These are phyloP conservation scores for Globodera ellingtonae DNA, from an alignment of 1,140 invertebrate genomes.

Conservation along the genomic window DNA sequence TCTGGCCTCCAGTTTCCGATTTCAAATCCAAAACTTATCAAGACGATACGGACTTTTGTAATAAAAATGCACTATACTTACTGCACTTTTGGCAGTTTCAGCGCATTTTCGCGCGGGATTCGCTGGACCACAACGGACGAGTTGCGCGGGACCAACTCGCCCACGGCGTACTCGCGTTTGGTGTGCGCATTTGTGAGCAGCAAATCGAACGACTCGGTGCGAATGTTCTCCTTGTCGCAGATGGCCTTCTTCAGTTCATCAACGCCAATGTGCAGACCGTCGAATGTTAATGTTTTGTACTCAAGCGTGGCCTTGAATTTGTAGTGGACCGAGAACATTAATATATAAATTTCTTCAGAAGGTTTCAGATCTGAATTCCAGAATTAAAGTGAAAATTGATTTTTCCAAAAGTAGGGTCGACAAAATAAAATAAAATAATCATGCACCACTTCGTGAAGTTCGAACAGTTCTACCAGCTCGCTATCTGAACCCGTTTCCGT, in stretches of 20 bases:
- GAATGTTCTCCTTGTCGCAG: slow-evolving; percentile 86
- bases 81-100: slow-evolving; percentile 67
- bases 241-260: slow-evolving; percentile 91
- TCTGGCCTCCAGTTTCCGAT: background rate
- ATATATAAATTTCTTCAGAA: too few species aligned
- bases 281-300: slow-evolving; percentile 92
- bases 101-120: slow-evolving; percentile 75
- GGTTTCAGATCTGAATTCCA: too few species aligned
- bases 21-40: background rate
- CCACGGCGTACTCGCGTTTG: slow-evolving; percentile 74
- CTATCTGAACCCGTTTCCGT: too few species aligned
- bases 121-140: slow-evolving; percentile 91
- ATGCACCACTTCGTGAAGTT: too few species aligned
- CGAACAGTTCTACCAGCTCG: too few species aligned
- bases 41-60: background rate
- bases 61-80: slow-evolving; percentile 45
- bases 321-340: slow-evolving; percentile 85
- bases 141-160: slow-evolving; percentile 91
- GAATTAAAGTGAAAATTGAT: too few species aligned
- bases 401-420: too few species aligned
- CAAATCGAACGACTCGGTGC: slow-evolving; percentile 87
- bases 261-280: slow-evolving; percentile 91
- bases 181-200: slow-evolving; percentile 95
- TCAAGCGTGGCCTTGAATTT: slow-evolving; percentile 94
- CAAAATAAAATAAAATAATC: too few species aligned